These are phyloP conservation scores for Hartigia nigra DNA, from an alignment of 2,888 invertebrate species.

Conservation along the genomic window DNA sequence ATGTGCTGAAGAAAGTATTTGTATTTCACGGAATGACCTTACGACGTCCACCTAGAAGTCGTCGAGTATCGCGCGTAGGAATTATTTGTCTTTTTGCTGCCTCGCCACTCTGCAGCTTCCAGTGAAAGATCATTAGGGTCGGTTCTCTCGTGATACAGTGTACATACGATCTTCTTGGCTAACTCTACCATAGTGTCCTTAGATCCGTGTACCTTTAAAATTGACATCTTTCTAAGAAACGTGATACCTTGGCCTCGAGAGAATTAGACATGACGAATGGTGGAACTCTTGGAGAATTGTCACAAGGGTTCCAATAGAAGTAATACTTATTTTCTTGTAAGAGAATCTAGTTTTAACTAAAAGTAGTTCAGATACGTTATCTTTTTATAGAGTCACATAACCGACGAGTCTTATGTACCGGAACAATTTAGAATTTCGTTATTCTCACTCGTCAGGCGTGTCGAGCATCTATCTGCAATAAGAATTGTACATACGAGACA, in stretches of 20 bases:
- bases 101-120: background rate
- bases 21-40: background rate
- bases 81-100: background rate
- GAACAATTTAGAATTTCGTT: background rate
- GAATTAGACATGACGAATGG: background rate
- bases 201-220: background rate
- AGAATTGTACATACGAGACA: background rate
- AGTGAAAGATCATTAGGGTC: background rate
- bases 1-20: constrained; percentile 38
- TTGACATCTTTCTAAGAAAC: background rate
- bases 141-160: background rate
- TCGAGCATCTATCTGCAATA: background rate
- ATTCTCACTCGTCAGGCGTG: background rate
- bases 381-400: background rate
- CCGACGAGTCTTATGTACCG: background rate
- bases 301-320: background rate
- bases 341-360: background rate
- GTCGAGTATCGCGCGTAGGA: background rate
- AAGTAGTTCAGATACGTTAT: background rate
- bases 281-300: background rate
- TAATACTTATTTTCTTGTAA: background rate
- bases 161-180: background rate
- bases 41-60: background rate
- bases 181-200: background rate
- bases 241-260: background rate